These are phyloP conservation scores for Boloria selene DNA, from an alignment of 2,888 invertebrate genomes.

Conservation along the genomic window DNA sequence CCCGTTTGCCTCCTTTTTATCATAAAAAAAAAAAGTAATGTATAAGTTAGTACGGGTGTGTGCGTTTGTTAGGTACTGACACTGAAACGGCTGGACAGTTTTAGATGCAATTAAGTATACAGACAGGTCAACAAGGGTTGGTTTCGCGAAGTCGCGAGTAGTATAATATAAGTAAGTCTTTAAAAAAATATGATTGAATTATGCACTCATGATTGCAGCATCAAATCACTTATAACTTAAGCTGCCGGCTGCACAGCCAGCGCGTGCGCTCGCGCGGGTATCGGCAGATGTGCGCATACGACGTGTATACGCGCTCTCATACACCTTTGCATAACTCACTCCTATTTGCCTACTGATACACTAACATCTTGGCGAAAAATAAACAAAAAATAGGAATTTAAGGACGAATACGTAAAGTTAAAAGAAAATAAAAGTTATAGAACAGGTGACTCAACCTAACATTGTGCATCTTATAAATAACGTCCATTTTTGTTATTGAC, in stretches of 20 bases:
- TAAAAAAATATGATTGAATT: no score
- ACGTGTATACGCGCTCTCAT: conserved; percentile 43
- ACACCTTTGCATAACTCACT: conserved; percentile 43
- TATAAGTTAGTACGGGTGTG: no score
- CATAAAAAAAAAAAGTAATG: no score
- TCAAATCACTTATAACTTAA: conserved; percentile 41
- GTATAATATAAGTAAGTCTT: no score
- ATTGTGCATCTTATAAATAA: neutral
- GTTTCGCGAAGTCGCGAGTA: no score
- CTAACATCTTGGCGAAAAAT: conserved; percentile 26
- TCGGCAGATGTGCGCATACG: conserved; percentile 70
- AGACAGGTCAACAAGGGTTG: no score
- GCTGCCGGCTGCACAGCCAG: conserved; percentile 42
- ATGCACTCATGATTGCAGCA: neutral
- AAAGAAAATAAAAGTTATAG: conserved; percentile 10
- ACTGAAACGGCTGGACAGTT: no score
- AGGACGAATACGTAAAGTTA: neutral
- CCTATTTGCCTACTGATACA: conserved; percentile 39
- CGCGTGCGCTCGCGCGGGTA: conserved; percentile 51
- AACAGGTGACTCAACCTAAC: conserved; percentile 4
- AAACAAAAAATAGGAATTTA: conserved; percentile 23
- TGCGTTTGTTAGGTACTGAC: no score
- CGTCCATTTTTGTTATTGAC: neutral
- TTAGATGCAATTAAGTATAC: no score
- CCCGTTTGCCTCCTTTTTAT: no score